Base-by-base conservation (phyloP, 2,113 vertebrate species). In the Tragelaphus scriptus region DNA sequence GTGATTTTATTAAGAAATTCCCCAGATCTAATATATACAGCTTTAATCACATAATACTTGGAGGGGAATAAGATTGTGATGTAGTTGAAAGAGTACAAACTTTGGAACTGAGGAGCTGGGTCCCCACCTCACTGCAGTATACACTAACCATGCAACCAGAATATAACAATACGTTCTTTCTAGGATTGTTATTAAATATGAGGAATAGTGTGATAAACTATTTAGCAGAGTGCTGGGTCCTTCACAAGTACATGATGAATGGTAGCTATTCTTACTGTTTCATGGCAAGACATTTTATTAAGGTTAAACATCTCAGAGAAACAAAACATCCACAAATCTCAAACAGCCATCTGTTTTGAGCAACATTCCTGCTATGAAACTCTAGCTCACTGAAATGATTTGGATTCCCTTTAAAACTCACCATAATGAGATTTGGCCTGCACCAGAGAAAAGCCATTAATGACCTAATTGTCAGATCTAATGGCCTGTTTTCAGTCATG, bases 301-400 rank as follows among this genome's bases (percentile, higher is more conserved):
- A 94, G 85, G 80, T 94, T 90, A 85, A 96, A 94, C 77, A 92
- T 71, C 75, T 93, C 59, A 47, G 91, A 91, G 49, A 63, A 97
- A 92, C 93, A 87, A 96, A 97, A 88, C 85, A 96, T 94, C 77
- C 81, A 15, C 44, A 88, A 82, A 92, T 94, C 85, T 95, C 85
- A 87, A 65, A 86, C 58, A 95, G 94, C 94, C 96, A 97, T 96
- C 94, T 98, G 97, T 97, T 98, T 91, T 28, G 49, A 97, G 59
- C 68, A 90, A 26, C 23, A 84, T 94, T 96, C 96, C 68, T 97
- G 14, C 49, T 92, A 55, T 88, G 88, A 96, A 97, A 92, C 79
- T 71, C 47, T 63, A 95, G 88, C 89, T 95, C 85, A 79, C 58
- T 85, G 91, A 94, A 95, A 95, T 92, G 90, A 96, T 95, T 97